These are phyloP conservation scores for Bombus consobrinus DNA, from an alignment of 1,140 invertebrate species.

Conservation along the genomic window DNA sequence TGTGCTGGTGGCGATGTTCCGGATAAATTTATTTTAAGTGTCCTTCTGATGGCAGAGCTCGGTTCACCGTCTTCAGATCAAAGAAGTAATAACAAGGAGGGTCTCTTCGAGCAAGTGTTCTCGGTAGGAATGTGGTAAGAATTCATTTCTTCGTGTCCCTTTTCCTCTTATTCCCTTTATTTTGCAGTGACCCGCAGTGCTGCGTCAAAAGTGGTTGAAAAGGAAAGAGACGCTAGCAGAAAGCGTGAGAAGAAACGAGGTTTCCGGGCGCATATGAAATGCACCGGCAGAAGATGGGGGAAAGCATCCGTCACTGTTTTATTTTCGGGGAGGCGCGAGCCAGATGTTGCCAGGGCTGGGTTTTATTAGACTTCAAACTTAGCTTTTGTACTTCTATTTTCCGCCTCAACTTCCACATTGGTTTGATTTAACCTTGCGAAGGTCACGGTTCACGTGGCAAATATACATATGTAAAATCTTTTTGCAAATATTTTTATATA, in stretches of 20 bases:
- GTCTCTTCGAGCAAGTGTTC: slow-evolving; percentile 29
- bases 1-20: not conserved
- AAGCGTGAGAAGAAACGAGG: not conserved
- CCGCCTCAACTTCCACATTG: not conserved
- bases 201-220: not conserved
- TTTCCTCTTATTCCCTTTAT: not conserved
- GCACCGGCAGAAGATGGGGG: not conserved
- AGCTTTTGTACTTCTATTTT: not conserved
- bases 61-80: not conserved
- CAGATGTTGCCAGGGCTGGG: slow-evolving; percentile 18
- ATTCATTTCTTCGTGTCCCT: not conserved
- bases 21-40: slow-evolving; percentile 37
- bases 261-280: slow-evolving; percentile 10
- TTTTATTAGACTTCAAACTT: slow-evolving; percentile 22
- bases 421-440: not conserved
- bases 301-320: slow-evolving; percentile 26
- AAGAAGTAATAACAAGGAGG: slow-evolving; percentile 28
- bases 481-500: not conserved
- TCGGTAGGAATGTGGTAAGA: slow-evolving; percentile 23
- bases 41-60: slow-evolving; percentile 8
- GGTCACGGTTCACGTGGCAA: not conserved
- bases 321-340: not conserved
- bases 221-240: not conserved
- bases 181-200: not conserved
- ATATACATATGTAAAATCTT: not conserved